Evolutionary conservation across 2,113 vertebrate genomes (phyloP).

Genomic region (Prolemur simus): DNA sequence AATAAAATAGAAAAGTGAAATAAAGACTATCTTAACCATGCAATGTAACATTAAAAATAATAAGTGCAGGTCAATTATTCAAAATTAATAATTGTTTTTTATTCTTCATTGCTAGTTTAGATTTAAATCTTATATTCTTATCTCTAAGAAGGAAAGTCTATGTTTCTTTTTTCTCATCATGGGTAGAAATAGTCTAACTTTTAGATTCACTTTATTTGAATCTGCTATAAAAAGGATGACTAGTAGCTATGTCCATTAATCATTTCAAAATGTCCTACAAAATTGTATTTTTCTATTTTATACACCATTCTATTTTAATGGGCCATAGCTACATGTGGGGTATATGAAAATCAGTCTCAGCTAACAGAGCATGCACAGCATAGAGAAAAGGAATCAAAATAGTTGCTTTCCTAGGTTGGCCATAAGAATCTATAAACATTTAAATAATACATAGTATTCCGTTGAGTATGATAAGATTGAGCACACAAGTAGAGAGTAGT

Average conservation of each 20-base stretch:
- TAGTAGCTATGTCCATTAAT: not conserved
- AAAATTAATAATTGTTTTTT: not conserved
- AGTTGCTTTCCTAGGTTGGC: not conserved
- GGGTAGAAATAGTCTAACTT: not conserved
- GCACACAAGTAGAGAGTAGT: not conserved
- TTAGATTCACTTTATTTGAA: not conserved
- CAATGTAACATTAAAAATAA: not conserved
- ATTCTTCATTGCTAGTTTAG: not conserved
- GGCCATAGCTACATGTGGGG: not conserved
- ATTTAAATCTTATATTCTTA: not conserved
- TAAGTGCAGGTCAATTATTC: not conserved
- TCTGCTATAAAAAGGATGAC: not conserved
- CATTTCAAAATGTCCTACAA: conserved; percentile 24
- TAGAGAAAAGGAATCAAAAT: not conserved
- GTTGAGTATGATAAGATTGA: conserved; percentile 58
- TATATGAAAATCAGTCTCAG: not conserved
- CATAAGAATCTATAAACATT: not conserved
- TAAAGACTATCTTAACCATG: not conserved
- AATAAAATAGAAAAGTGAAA: not conserved
- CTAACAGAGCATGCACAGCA: not conserved
- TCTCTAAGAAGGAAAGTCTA: not conserved
- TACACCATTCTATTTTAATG: conserved; percentile 22
- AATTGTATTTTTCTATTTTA: not conserved
- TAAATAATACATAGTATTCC: not conserved
- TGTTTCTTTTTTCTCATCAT: not conserved